These are phyloP conservation scores for Mechanitis mazaeus DNA, from an alignment of 2,888 invertebrate species.

Conservation along the genomic window DNA sequence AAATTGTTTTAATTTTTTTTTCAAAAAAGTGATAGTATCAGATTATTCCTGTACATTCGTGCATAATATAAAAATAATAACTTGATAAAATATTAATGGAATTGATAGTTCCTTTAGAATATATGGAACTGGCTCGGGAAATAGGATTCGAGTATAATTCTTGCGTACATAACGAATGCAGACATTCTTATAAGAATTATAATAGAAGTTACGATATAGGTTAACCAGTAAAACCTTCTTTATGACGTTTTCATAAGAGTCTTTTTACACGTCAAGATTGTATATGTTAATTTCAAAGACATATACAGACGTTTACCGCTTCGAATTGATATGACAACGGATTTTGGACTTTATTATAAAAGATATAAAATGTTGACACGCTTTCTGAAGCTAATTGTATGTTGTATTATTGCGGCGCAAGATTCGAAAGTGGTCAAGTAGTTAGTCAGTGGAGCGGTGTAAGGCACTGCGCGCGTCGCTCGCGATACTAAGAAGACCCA, in stretches of 20 bases:
- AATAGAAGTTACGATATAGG: not conserved
- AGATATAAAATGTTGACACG: conserved; percentile 31
- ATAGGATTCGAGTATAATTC: conserved; percentile 13
- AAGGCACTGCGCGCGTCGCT: conserved; percentile 38
- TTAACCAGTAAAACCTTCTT: conserved; percentile 12
- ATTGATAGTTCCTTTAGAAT: conserved; percentile 6
- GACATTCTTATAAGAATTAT: not conserved
- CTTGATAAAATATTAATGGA: not conserved
- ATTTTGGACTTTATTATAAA: conserved; percentile 29
- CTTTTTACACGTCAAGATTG: conserved; percentile 16
- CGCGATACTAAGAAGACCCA: conserved; percentile 26
- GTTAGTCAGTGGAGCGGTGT: conserved; percentile 44
- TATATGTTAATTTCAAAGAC: conserved; percentile 17
- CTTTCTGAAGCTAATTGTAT: conserved; percentile 32
- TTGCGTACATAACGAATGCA: conserved; percentile 8
- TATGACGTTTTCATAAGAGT: conserved; percentile 14
- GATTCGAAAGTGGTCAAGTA: conserved; percentile 58
- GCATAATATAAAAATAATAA: not conserved
- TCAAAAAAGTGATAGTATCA: too few species aligned
- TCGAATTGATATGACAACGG: conserved; percentile 12
- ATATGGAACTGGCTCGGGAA: conserved; percentile 8
- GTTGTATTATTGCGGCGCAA: conserved; percentile 36
- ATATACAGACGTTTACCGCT: conserved; percentile 23
- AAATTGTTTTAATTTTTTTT: too few species aligned
- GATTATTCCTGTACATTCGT: too few species aligned